Conservation (phyloP, 1,140 invertebrate genomes). For the Drosophila athabasca region DNA sequence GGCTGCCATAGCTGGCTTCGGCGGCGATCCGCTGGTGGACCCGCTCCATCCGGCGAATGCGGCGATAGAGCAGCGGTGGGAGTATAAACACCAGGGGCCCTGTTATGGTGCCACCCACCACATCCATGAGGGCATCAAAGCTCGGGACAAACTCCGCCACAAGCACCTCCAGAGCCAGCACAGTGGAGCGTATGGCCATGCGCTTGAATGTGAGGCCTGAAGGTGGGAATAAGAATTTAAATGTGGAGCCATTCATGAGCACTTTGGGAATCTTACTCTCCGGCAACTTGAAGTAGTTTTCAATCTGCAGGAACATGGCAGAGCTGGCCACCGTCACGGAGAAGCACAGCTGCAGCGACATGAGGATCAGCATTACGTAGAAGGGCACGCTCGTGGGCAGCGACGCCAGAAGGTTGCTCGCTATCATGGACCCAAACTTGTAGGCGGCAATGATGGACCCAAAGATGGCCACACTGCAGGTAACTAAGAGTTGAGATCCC, state of each 20-base stretch:
- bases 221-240: neutral
- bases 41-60: slow-evolving; percentile 84
- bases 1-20: slow-evolving; percentile 74
- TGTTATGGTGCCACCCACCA: slow-evolving; percentile 93
- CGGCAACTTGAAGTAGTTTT: slow-evolving; percentile 86
- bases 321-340: slow-evolving; percentile 90
- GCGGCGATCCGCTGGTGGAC: slow-evolving; percentile 71
- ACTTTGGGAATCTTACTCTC: slow-evolving; percentile 84
- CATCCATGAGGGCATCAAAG: slow-evolving; percentile 94
- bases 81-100: slow-evolving; percentile 93
- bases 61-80: slow-evolving; percentile 92
- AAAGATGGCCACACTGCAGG: slow-evolving; percentile 86
- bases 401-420: slow-evolving; percentile 85
- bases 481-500: slow-evolving; percentile 80
- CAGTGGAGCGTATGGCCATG: slow-evolving; percentile 88
- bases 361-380: slow-evolving; percentile 87
- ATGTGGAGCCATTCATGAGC: neutral
- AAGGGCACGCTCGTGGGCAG: slow-evolving; percentile 87
- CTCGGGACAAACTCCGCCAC: slow-evolving; percentile 92
- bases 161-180: slow-evolving; percentile 89
- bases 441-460: slow-evolving; percentile 86
- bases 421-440: slow-evolving; percentile 86
- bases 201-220: slow-evolving; percentile 92
- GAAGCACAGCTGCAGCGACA: slow-evolving; percentile 90
- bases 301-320: slow-evolving; percentile 90